A percentile compares a stretch with the other conserved stretches of the same genome.
phyloP scores from a whole-genome alignment of 1,140 invertebrate genomes.

The Papilio helenus region DNA sequence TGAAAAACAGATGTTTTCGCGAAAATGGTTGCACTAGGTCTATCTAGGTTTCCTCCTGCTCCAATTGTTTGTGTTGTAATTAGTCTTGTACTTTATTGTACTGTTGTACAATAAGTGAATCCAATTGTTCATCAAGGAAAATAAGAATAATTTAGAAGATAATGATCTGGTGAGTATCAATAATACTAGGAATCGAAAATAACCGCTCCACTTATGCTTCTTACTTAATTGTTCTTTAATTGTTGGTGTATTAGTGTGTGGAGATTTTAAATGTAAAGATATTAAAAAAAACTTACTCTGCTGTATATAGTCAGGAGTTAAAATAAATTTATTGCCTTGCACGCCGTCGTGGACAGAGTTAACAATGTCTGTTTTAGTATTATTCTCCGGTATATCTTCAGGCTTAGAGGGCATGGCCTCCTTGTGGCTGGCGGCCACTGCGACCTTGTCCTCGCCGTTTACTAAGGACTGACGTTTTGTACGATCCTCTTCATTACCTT shows the following conservation, averaged over 20 bases:
- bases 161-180: no score
- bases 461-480: conserved; percentile 68
- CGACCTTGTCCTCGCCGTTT: conserved; percentile 74
- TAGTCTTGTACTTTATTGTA: no score
- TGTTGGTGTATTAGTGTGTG: no score
- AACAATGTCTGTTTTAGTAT: conserved; percentile 69
- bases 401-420: conserved; percentile 73
- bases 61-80: not conserved
- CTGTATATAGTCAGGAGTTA: conserved; percentile 94
- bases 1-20: not conserved
- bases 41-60: not conserved
- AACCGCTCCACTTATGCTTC: no score
- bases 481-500: conserved; percentile 70
- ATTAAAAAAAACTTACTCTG: conserved; percentile 86
- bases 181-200: no score
- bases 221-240: no score
- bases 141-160: not conserved
- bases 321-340: conserved; percentile 88
- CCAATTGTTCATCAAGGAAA: not conserved
- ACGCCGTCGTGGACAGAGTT: conserved; percentile 75
- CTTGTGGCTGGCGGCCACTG: conserved; percentile 62
- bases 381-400: conserved; percentile 73
- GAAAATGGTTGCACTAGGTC: not conserved
- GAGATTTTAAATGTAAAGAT: not conserved
- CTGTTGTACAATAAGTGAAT: no score